A percentile compares a stretch with the other conserved stretches of the same genome.
Evolutionary conservation across 2,113 vertebrate genomes (phyloP).

Genomic region (Ophiodon elongatus): DNA sequence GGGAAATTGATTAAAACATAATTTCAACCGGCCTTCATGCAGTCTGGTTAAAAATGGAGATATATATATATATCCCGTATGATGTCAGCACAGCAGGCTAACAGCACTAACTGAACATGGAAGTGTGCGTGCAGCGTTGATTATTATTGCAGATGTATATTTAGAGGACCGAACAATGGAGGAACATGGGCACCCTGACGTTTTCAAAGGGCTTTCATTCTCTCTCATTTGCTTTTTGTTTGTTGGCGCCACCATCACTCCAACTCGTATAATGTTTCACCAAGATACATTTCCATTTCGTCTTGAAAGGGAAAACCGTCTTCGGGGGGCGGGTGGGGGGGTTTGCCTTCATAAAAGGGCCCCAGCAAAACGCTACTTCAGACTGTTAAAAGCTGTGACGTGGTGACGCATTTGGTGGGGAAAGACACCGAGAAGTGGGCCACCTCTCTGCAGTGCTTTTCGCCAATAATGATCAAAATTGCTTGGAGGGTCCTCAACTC

Average conservation of each 20-base stretch:
- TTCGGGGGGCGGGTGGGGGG: too few species aligned
- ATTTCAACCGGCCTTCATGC: background rate
- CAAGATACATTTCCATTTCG: background rate
- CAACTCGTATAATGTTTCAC: background rate
- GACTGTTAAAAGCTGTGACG: background rate
- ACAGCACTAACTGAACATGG: constrained; percentile 30
- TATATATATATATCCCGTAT: background rate
- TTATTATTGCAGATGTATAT: constrained; percentile 26
- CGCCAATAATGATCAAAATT: constrained; percentile 22
- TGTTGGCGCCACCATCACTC: background rate
- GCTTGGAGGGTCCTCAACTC: background rate
- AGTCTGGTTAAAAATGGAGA: constrained; percentile 21
- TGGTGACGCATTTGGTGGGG: constrained; percentile 7
- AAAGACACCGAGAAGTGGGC: constrained; percentile 1
- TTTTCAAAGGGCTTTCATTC: constrained; percentile 15
- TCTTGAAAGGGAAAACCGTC: too few species aligned
- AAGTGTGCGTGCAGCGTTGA: background rate
- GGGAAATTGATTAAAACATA: constrained; percentile 5
- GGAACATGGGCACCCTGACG: background rate
- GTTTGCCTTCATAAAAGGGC: background rate
- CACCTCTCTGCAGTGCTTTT: background rate
- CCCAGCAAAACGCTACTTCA: background rate
- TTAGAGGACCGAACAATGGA: constrained; percentile 19
- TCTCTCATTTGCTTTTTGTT: background rate
- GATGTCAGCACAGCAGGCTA: constrained; percentile 36